A percentile compares a stretch with the other conserved stretches of the same genome.
Conservation (phyloP, 2,113 vertebrate species). For the Amphiprion percula region DNA sequence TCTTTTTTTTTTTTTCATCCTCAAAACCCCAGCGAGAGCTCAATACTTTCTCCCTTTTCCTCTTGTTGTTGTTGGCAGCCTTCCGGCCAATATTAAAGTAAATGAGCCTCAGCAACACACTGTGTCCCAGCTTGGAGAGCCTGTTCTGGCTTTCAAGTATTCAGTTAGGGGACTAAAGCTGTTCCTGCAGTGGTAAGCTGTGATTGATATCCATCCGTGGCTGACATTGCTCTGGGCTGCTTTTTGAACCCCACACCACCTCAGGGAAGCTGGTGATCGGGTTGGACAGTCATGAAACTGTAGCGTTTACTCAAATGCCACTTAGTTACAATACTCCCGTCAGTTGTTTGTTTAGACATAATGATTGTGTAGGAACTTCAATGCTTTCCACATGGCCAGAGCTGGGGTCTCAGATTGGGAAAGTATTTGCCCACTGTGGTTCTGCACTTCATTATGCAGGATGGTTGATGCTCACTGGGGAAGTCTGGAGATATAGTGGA, state of each 20-base stretch:
- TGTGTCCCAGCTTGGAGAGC: constrained; percentile 52
- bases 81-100: constrained; percentile 51
- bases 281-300: constrained; percentile 24
- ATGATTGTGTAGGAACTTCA: constrained; percentile 53
- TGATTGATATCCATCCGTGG: constrained; percentile 55
- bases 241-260: constrained; percentile 19
- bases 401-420: constrained; percentile 51
- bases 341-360: constrained; percentile 61
- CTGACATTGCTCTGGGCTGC: constrained; percentile 24
- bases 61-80: constrained; percentile 75
- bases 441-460: constrained; percentile 52
- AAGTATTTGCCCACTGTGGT: constrained; percentile 53
- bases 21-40: constrained; percentile 44
- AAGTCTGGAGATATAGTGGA: constrained; percentile 30
- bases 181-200: constrained; percentile 15
- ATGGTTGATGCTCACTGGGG: constrained; percentile 22
- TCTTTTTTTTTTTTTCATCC: constrained; percentile 31
- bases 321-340: constrained; percentile 44
- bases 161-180: constrained; percentile 24
- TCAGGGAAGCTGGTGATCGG: constrained; percentile 5
- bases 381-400: constrained; percentile 67
- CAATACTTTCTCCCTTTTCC: constrained; percentile 43
- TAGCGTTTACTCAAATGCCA: constrained; percentile 37
- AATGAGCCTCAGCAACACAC: constrained; percentile 55
- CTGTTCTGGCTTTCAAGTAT: constrained; percentile 63